phyloP scores from a whole-genome alignment of 1,140 invertebrate species.

The Bombus confusus region DNA sequence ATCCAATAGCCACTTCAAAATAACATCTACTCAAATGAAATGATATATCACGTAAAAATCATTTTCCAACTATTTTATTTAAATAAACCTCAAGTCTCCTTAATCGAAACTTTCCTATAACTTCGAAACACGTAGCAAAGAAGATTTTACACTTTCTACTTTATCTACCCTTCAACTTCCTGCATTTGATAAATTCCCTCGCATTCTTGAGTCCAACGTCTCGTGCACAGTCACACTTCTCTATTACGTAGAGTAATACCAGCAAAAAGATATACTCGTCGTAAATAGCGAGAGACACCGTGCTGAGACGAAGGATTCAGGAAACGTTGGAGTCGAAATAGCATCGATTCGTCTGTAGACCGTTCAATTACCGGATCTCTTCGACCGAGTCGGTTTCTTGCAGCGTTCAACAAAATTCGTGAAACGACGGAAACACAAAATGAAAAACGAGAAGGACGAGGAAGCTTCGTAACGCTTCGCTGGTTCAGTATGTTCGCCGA shows the following conservation, averaged over 20 bases:
- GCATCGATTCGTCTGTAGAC: background rate
- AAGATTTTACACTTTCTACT: background rate
- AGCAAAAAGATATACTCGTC: background rate
- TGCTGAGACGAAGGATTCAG: background rate
- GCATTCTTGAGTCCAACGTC: background rate
- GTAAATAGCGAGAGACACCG: background rate
- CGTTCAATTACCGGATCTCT: conserved; percentile 2
- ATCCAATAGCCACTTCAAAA: background rate
- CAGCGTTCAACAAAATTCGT: conserved; percentile 18
- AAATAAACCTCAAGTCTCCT: background rate
- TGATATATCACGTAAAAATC: background rate
- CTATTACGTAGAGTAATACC: background rate
- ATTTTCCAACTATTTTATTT: background rate
- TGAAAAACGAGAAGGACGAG: background rate
- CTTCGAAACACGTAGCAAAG: too few relatives aligned
- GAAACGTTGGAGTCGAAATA: background rate
- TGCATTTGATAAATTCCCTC: background rate
- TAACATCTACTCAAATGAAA: background rate
- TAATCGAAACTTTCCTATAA: background rate
- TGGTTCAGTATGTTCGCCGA: conserved; percentile 20
- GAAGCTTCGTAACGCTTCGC: conserved; percentile 25
- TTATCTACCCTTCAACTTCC: too few relatives aligned
- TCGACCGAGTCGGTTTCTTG: conserved; percentile 32
- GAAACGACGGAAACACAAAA: background rate
- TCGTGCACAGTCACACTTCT: background rate